Base-by-base conservation (phyloP, 2,113 vertebrate species). In the Bubo scandiacus region DNA sequence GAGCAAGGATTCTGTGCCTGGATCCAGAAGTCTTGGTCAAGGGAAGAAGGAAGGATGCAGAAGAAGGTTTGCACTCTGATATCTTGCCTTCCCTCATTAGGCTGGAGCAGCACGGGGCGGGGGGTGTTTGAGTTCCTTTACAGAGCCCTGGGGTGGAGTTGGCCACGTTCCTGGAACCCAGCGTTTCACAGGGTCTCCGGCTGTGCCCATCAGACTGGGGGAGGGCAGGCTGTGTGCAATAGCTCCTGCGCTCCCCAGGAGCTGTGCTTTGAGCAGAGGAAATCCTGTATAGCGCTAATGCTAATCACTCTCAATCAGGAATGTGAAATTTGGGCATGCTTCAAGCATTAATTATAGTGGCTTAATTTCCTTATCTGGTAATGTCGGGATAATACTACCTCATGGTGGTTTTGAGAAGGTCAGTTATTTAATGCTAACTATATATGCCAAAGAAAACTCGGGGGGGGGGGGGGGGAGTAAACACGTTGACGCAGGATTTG, bases 301-400 rank as follows among this genome's bases (percentile, higher is more conserved):
- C 86, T 91, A 87, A 87, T 89, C 93, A 5, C 78, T 72, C 62
- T 67, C 62, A 18, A 91, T 88, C 84, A 72, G 92, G 81, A 93
- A 95, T 93, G 66, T 86, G 94, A 82, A 94, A 88, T 88, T 93
- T 90, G 66, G 94, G 74, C 81, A 62, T 49, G 78, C 87, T 91
- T 93, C 62, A 80, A 32, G 93, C 49, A 15, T 90, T 93, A 90
- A 92, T 94, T 94, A 22, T 61, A n/a, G 85, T 51, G 87, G 90
- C 94, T 96, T 97, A 93, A 73, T 93, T 93, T 96, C 90, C 90
- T 96, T 96, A 91, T 95, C 94, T 96, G 85, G 84, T 90, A 80
- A 77, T 7, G 54, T 65, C 81, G 90, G 94, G 90, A 82, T 96
- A 95, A 93, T 42, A 36, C 78, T 61, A 42, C 93, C 87, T 85